Evolutionary conservation across 1,140 invertebrate genomes (phyloP), one percentile per base, ranked within the genome.

Genomic region (Drosophila bocqueti): DNA sequence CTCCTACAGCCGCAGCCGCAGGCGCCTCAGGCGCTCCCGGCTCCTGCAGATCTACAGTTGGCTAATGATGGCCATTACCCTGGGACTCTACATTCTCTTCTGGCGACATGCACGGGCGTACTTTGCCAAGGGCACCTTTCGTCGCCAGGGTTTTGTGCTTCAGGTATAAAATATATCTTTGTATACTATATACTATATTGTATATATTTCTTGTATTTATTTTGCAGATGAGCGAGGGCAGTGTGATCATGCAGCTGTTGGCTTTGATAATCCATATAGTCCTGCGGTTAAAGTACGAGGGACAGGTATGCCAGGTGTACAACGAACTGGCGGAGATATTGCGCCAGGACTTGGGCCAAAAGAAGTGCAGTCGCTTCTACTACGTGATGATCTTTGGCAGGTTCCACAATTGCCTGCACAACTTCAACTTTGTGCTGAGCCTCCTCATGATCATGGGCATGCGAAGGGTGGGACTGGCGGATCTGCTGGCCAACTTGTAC

Each of bases 381-480:
- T 43, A 62, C 11, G 4, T 6, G 4, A 8, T 57, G 0, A 21
- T 78, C 11, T 42, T 77, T n/a, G 36, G 3, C 43, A 78, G 71
- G 10, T n/a, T 58, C 4, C 42, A 63, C 24, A 68, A 24, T 16
- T 78, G 36, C 9, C 4, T 78, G 29, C 58, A 71, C 15, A 69
- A 78, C 26, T 52, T 78, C 3, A 78, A 54, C 21, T 36, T 54
- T 21, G 18, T 7, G n/a, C 42, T 74, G 13, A 36, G 58, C 13
- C 11, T 54, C 6, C 42, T 62, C 4, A 36, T 63, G 8, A 11
- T 62, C 1, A 10, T 31, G 18, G 58, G 18, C 11, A n/a, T 13
- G 26, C 43, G 50, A n/a, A 9, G 40, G 11, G 15, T 69, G 4
- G 29, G 9, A 3, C 1, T 43, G 1, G 8, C 11, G 1, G 76